A percentile compares a stretch with the other conserved stretches of the same genome.
Conservation (phyloP, 1,140 invertebrate genomes). For the Zelostemma sp. region DNA sequence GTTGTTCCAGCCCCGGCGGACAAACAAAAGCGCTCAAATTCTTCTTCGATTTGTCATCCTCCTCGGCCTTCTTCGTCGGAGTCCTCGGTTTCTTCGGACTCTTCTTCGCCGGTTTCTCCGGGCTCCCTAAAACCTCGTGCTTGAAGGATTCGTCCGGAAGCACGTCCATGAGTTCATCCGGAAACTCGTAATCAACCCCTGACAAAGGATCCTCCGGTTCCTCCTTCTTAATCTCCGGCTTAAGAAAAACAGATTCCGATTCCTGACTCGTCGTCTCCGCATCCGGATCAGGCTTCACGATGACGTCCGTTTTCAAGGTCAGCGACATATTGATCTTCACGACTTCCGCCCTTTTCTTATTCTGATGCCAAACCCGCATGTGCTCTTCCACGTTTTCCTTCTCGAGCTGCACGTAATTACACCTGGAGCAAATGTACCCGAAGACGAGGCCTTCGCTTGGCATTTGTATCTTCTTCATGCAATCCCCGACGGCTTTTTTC, state of each 20-base stretch:
- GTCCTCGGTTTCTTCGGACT: slow-evolving; percentile 3
- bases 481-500: slow-evolving; percentile 34
- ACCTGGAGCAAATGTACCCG: slow-evolving; percentile 77
- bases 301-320: slow-evolving; percentile 33
- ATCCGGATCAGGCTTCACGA: slow-evolving; percentile 5
- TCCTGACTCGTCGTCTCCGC: neutral
- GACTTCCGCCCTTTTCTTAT: slow-evolving; percentile 54
- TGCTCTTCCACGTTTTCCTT: slow-evolving; percentile 74
- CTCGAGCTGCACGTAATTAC: slow-evolving; percentile 78
- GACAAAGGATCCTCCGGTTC: slow-evolving; percentile 8
- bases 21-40: slow-evolving; percentile 66
- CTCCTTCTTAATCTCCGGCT: slow-evolving; percentile 1
- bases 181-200: slow-evolving; percentile 25
- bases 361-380: slow-evolving; percentile 70
- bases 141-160: slow-evolving; percentile 31
- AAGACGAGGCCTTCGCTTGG: slow-evolving; percentile 62
- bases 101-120: slow-evolving; percentile 3
- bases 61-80: too few relatives aligned
- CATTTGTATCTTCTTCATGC: slow-evolving; percentile 48
- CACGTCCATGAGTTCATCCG: slow-evolving; percentile 17
- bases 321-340: slow-evolving; percentile 71
- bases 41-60: slow-evolving; percentile 18
- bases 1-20: slow-evolving; percentile 62
- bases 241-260: neutral
- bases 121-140: neutral